A percentile compares a stretch with the other conserved stretches of the same genome.
phyloP scores from a whole-genome alignment of 2,113 vertebrate species.

The Cettia cetti region DNA sequence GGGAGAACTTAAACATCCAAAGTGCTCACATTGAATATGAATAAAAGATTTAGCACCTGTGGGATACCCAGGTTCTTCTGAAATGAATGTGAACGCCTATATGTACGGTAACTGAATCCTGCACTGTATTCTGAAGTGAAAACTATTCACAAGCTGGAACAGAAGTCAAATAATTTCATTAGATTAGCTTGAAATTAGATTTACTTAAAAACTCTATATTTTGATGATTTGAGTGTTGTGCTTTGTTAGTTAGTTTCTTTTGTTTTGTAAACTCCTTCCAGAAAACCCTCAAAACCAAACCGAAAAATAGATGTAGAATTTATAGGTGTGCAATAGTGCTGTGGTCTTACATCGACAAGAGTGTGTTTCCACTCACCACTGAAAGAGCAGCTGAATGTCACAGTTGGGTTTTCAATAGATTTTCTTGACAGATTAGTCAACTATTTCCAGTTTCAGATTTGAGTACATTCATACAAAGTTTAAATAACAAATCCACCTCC shows the following conservation, averaged over 20 bases:
- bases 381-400: conserved; percentile 29
- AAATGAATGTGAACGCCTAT: background rate
- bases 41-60: background rate
- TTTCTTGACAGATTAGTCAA: conserved; percentile 10
- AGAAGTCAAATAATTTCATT: background rate
- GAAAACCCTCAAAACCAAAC: background rate
- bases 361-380: background rate
- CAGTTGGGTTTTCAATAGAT: background rate
- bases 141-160: background rate
- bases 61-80: background rate
- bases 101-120: background rate
- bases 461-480: background rate
- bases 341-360: background rate
- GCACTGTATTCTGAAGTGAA: background rate
- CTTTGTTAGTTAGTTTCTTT: background rate
- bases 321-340: background rate
- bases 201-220: background rate
- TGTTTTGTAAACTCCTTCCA: background rate
- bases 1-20: background rate
- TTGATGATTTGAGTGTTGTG: background rate
- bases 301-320: background rate
- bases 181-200: background rate
- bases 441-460: background rate
- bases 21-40: background rate
- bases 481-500: background rate